phyloP scores from a whole-genome alignment of 1,140 invertebrate species.

The Tenebrio molitor region DNA sequence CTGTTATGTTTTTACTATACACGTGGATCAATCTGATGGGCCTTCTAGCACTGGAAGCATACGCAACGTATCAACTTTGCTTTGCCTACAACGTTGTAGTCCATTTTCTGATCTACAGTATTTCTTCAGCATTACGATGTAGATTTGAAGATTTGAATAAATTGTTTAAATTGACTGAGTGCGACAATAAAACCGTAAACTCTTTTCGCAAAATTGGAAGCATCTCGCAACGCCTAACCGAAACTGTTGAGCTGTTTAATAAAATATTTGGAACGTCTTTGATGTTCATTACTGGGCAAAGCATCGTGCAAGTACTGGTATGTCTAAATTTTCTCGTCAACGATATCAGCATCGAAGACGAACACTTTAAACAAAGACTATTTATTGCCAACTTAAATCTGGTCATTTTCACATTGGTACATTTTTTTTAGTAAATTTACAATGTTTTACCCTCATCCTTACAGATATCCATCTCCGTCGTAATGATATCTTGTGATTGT shows the following conservation, averaged over 20 bases:
- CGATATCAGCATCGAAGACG: neutral
- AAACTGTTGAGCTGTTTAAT: conserved; percentile 18
- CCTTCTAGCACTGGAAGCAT: neutral
- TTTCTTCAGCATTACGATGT: neutral
- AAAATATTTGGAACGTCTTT: conserved; percentile 6
- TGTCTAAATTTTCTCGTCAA: conserved; percentile 21
- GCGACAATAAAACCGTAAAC: neutral
- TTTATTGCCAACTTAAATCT: neutral
- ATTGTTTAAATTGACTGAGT: conserved; percentile 3
- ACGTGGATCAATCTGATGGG: conserved; percentile 20
- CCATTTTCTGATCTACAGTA: conserved; percentile 14
- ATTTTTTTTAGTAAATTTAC: neutral
- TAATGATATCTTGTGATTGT: conserved; percentile 10
- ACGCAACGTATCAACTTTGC: conserved; percentile 8
- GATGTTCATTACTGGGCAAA: conserved; percentile 16
- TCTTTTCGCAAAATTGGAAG: conserved; percentile 3
- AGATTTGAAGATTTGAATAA: conserved; percentile 12
- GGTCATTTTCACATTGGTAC: neutral
- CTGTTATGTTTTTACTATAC: neutral
- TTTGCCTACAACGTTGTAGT: neutral
- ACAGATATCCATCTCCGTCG: conserved; percentile 3
- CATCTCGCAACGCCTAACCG: neutral
- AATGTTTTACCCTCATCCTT: neutral
- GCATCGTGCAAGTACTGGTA: conserved; percentile 5
- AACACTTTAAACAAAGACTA: conserved; percentile 7